Percentiles rank a stretch among this genome's conserved stretches.
Evolutionary conservation across 2,113 vertebrate genomes (phyloP).

Genomic region (Pampusana beccarii): DNA sequence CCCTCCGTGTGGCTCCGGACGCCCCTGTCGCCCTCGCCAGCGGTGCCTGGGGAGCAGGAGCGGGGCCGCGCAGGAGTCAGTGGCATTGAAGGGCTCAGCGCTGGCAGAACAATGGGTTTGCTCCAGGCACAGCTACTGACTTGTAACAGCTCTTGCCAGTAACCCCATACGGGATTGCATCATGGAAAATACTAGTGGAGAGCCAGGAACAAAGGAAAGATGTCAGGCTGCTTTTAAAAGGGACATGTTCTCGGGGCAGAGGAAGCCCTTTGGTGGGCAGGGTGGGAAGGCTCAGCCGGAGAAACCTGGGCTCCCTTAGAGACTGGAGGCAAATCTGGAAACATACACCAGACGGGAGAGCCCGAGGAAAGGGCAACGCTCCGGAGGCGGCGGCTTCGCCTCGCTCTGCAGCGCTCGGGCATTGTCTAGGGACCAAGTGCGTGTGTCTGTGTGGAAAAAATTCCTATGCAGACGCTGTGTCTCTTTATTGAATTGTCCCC

Average conservation of each 20-base stretch:
- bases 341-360: not conserved
- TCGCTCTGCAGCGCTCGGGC: not conserved
- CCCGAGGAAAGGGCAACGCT: not conserved
- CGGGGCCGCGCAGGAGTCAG: slow-evolving; percentile 37
- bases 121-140: slow-evolving; percentile 68
- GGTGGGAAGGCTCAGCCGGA: slow-evolving; percentile 22
- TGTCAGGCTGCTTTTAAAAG: slow-evolving; percentile 60
- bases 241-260: not conserved
- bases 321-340: slow-evolving; percentile 5
- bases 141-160: slow-evolving; percentile 67
- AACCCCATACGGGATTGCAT: slow-evolving; percentile 63
- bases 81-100: slow-evolving; percentile 27
- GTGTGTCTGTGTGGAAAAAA: slow-evolving; percentile 38
- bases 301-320: slow-evolving; percentile 28
- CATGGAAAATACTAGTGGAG: slow-evolving; percentile 71
- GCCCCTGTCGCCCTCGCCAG: not conserved
- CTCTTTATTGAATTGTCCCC: slow-evolving; percentile 35
- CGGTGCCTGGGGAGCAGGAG: not conserved
- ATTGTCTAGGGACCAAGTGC: slow-evolving; percentile 24
- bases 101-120: slow-evolving; percentile 67
- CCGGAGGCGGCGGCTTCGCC: not conserved
- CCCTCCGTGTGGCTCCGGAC: not conserved
- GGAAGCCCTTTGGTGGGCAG: slow-evolving; percentile 44
- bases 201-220: slow-evolving; percentile 66
- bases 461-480: not conserved